Evolutionary conservation across 2,888 invertebrate genomes (phyloP).

Genomic region (Idaea aversata): DNA sequence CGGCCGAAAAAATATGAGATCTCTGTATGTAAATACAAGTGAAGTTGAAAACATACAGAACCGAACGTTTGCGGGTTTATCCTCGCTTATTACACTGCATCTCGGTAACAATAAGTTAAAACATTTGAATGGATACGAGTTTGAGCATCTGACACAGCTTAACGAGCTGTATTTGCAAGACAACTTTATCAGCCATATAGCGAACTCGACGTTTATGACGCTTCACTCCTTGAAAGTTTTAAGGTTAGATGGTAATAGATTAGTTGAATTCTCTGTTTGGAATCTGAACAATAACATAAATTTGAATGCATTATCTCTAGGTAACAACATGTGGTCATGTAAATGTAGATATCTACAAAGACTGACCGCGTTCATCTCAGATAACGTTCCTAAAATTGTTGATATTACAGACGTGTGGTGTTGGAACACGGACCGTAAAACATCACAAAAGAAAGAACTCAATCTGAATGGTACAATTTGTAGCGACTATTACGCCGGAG

Average conservation of each 20-base stretch:
- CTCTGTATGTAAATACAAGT: conserved; percentile 92
- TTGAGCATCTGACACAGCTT: conserved; percentile 89
- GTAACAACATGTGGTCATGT: conserved; percentile 95
- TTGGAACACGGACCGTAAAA: conserved; percentile 84
- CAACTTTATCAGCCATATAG: conserved; percentile 88
- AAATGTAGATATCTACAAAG: conserved; percentile 93
- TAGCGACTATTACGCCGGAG: conserved; percentile 91
- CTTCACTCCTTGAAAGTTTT: conserved; percentile 88
- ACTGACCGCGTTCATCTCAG: conserved; percentile 88
- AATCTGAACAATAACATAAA: conserved; percentile 83
- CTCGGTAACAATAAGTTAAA: conserved; percentile 91
- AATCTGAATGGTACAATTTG: conserved; percentile 92
- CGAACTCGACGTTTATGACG: conserved; percentile 88
- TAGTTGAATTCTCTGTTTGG: conserved; percentile 89
- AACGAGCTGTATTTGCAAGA: conserved; percentile 92
- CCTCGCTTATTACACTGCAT: conserved; percentile 88
- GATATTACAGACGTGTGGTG: conserved; percentile 90
- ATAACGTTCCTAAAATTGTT: conserved; percentile 87
- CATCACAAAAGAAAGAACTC: conserved; percentile 86
- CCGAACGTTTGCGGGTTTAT: conserved; percentile 92
- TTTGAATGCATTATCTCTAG: conserved; percentile 86
- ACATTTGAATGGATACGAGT: conserved; percentile 90
- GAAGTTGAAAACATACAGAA: conserved; percentile 92
- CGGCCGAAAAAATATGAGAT: conserved; percentile 93
- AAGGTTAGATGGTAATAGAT: conserved; percentile 90